phyloP scores from a whole-genome alignment of 2,888 invertebrate species.

The Pseudococcus longispinus region DNA sequence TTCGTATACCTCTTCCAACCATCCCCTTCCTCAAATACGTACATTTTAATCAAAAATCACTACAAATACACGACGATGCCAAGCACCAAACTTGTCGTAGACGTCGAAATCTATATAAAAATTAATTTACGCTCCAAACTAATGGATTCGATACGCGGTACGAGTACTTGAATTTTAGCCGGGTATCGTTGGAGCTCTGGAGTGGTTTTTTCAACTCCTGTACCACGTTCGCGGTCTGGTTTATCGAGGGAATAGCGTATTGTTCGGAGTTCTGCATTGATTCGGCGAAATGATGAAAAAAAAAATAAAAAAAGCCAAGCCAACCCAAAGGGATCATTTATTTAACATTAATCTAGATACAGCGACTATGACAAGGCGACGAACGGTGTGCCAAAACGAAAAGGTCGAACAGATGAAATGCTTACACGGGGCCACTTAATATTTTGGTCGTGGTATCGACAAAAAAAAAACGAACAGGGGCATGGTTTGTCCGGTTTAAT shows the following conservation, averaged over 20 bases:
- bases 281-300: not conserved
- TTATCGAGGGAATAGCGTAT: slow-evolving; percentile 19
- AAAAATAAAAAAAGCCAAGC: not conserved
- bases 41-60: slow-evolving; percentile 1
- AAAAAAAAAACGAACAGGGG: not conserved
- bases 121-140: slow-evolving; percentile 26
- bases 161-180: slow-evolving; percentile 34
- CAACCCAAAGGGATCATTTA: slow-evolving; percentile 29
- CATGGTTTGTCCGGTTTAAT: not conserved
- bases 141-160: slow-evolving; percentile 34
- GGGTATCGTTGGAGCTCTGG: not conserved
- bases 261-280: not conserved
- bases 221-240: not conserved
- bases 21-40: not conserved
- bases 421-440: slow-evolving; percentile 33
- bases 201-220: not conserved
- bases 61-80: not conserved
- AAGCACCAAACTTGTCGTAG: not conserved
- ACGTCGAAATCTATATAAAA: not conserved
- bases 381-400: not conserved
- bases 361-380: not conserved
- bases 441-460: not conserved
- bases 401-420: slow-evolving; percentile 26
- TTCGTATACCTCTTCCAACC: not conserved
- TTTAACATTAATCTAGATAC: slow-evolving; percentile 21